Conservation (phyloP, 1,140 invertebrate species). For the Tetramorium alpestre region DNA sequence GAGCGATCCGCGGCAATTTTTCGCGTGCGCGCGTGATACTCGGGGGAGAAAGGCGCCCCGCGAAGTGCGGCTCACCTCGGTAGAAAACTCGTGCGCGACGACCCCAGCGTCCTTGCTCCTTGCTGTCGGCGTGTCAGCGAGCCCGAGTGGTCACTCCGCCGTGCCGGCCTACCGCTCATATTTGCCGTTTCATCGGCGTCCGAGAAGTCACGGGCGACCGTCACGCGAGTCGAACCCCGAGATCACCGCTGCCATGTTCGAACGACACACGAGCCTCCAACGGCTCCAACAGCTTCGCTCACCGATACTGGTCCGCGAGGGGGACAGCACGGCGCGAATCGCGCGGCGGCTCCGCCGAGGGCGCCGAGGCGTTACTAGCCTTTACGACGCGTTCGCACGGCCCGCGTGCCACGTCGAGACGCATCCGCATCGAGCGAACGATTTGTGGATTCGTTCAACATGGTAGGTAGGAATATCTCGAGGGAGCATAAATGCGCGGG, state of each 20-base stretch:
- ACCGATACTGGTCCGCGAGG: neutral
- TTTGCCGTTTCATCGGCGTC: conserved; percentile 29
- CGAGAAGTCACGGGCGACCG: conserved; percentile 1
- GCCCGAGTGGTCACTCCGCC: neutral
- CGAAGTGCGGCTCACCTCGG: neutral
- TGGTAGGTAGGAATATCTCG: too few relatives aligned
- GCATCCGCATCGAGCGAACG: neutral
- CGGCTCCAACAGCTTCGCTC: neutral
- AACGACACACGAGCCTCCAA: neutral
- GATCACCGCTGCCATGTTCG: conserved; percentile 35
- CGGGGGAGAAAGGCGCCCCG: too few relatives aligned
- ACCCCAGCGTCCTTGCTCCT: neutral
- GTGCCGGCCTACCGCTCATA: conserved; percentile 26
- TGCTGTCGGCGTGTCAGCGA: neutral
- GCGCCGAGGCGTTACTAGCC: neutral
- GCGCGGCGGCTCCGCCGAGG: neutral
- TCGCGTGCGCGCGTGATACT: neutral
- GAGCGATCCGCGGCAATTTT: too few relatives aligned
- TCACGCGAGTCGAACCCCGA: neutral
- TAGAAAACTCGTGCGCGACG: neutral
- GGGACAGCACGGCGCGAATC: neutral
- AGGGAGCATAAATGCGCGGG: too few relatives aligned
- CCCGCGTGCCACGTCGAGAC: neutral
- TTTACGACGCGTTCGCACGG: neutral
- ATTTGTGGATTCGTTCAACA: too few relatives aligned